Evolutionary conservation across 2,113 vertebrate species (phyloP), one percentile per base, ranked within the genome.

Genomic region (Pelecanus crispus): DNA sequence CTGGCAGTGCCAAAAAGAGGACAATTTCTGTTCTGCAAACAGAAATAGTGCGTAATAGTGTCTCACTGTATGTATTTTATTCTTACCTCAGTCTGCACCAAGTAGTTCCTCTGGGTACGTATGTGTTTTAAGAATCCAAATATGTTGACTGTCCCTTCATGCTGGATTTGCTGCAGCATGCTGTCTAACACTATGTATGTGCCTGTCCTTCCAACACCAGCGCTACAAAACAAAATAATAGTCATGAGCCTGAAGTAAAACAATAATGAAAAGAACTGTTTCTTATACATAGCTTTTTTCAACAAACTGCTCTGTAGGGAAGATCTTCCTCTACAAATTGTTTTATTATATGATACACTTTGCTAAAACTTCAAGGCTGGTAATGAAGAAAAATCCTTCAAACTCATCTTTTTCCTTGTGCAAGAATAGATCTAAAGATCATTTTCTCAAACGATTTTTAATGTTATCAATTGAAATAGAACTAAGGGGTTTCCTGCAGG

Each of bases 71-170:
- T n/a, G 8, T 28, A 55, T 79, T 67, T 74, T 26, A 36, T 13
- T 45, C 98, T 98, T 98, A 99, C 99, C 99, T 99, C 99, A 20
- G 99, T 99, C 96, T 99, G 99, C 32, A 99, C 99, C 98, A 99
- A 97, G 96, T 99, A 99, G 98, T 99, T 99, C 94, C 99, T 99
- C 97, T 99, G 99, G 40, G 98, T 99, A 74, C 99, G 98, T 97
- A 99, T 99, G 97, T 99, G 99, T 95, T 99, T 99, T 92, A 99
- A 97, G 98, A 99, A 99, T 80, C 98, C 99, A 75, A 98, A 98
- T 92, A 99, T 73, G 92, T 99, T 99, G 96, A 99, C 98, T 4
- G 94, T 98, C 49, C 98, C 98, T 94, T 99, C 98, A 1, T 98
- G 98, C 66, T 98, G 98, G 70, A 99, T 99, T 97, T 99, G 99